Percentiles rank a stretch among this genome's conserved stretches.
These are phyloP conservation scores for Scrobipalpa costella DNA, from an alignment of 2,888 invertebrate genomes.

Conservation along the genomic window DNA sequence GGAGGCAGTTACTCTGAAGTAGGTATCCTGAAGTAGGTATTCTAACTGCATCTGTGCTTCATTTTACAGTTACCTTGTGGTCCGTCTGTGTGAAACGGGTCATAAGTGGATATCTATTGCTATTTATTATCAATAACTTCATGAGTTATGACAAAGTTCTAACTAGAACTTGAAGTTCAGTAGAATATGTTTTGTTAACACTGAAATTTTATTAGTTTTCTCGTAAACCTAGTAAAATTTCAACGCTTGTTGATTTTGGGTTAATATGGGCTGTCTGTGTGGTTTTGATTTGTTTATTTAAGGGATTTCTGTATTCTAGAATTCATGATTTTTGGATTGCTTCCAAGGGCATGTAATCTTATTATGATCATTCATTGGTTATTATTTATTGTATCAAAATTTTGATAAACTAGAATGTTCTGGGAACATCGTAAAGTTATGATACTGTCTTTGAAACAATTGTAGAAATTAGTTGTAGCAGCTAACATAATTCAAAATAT, in stretches of 20 bases:
- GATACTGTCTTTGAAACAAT: not conserved
- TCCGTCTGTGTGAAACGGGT: no score
- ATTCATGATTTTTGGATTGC: not conserved
- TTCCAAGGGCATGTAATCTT: slow-evolving; percentile 4
- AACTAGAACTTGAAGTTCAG: not conserved
- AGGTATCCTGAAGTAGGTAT: no score
- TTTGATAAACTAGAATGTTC: not conserved
- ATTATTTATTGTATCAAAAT: not conserved
- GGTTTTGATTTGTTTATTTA: not conserved
- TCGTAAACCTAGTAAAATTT: not conserved
- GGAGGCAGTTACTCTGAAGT: no score
- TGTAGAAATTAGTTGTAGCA: no score
- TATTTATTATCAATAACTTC: no score
- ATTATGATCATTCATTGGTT: not conserved
- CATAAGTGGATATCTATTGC: no score
- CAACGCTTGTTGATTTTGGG: not conserved
- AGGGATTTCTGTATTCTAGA: slow-evolving; percentile 1
- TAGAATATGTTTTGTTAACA: not conserved
- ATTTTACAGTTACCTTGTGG: no score
- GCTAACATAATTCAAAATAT: no score
- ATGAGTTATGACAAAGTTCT: no score
- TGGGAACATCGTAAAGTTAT: not conserved
- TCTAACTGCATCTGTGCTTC: no score
- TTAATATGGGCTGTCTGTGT: not conserved
- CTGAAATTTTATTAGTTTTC: not conserved